Evolutionary conservation across 2,888 invertebrate genomes (phyloP), one percentile per base, ranked within the genome.

Genomic region (Orgyia antiqua): DNA sequence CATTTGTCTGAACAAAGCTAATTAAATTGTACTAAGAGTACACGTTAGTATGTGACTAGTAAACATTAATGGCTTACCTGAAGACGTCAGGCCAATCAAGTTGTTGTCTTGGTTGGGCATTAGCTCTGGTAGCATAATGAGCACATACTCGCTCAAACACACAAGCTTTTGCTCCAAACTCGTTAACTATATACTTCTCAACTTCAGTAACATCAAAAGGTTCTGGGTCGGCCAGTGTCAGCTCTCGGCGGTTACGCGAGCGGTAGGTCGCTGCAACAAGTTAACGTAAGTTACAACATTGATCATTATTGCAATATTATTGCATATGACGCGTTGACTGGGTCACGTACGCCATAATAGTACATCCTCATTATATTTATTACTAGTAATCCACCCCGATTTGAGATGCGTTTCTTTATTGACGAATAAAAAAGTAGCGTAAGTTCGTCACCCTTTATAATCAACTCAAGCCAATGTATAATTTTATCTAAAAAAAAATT

Each of bases 101-200:
- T 36, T 78, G 79, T 9, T 72, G 76, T 4, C 66, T 60, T 0
- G 82, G 78, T 6, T 79, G 75, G 5, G 76, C 74, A 11, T 76
- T 79, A 7, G 90, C 88, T 34, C 87, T 80, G 28, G 79, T 87
- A 0, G 93, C 93, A 60, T 93, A 91, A 42, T 90, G 89, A 19
- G 89, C 89, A 65, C 95, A 95, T 13, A 94, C 92, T 39, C 92
- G 89, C 51, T 93, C 93, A 57, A 93, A 92, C 48, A 95, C 88
- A 66, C 95, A 95, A 13, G 94, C 93, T 42, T 90, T 89, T 19
- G 90, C 89, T 10, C 95, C 95, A 52, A 95, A 89, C 72, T 94
- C 94, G 5, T 87, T 87, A 2, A 93, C 87, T 35, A 95, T 89
- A 71, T 91, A 90, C 68, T 94, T 94, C 76, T 94, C 94, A n/a